These are phyloP conservation scores for Drosophila pallidifrons DNA, from an alignment of 1,140 invertebrate genomes.

Conservation along the genomic window DNA sequence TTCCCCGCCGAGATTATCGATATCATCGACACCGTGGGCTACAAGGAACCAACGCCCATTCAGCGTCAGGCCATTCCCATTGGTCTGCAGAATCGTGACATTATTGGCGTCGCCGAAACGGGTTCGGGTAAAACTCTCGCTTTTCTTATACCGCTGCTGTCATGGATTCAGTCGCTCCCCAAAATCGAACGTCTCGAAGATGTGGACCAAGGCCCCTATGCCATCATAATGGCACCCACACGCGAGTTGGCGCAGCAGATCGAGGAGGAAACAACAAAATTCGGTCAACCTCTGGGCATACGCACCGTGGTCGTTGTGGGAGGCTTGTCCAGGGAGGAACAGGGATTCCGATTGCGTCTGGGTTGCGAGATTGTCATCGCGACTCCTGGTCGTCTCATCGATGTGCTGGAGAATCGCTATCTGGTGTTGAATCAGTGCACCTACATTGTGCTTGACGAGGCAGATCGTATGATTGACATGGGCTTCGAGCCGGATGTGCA, in stretches of 20 bases:
- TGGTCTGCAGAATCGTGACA: slow-evolving; percentile 98
- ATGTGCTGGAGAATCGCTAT: slow-evolving; percentile 99
- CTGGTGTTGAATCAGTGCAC: slow-evolving; percentile 98
- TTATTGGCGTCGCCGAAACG: slow-evolving; percentile 99
- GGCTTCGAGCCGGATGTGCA: slow-evolving; percentile 99
- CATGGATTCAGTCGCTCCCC: slow-evolving; percentile 99
- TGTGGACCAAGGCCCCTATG: slow-evolving; percentile 98
- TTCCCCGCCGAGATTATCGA: slow-evolving; percentile 97
- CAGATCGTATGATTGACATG: slow-evolving; percentile 99
- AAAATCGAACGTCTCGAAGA: slow-evolving; percentile 97
- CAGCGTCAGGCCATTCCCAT: slow-evolving; percentile 99
- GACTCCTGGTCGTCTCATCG: slow-evolving; percentile 99
- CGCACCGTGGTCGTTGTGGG: slow-evolving; percentile 99
- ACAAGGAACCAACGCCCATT: slow-evolving; percentile 99
- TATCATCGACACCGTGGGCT: slow-evolving; percentile 98
- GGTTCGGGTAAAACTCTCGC: slow-evolving; percentile 99
- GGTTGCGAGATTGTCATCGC: slow-evolving; percentile 99
- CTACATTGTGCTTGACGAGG: slow-evolving; percentile 97
- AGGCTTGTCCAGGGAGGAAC: slow-evolving; percentile 98
- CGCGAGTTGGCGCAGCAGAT: slow-evolving; percentile 99
- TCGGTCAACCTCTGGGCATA: slow-evolving; percentile 97
- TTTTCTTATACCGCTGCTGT: slow-evolving; percentile 98
- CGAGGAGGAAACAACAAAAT: slow-evolving; percentile 99
- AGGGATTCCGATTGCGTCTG: slow-evolving; percentile 97
- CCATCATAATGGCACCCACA: slow-evolving; percentile 99